Evolutionary conservation across 2,113 vertebrate genomes (phyloP).

Genomic region (Andinoacara biseriatus): DNA sequence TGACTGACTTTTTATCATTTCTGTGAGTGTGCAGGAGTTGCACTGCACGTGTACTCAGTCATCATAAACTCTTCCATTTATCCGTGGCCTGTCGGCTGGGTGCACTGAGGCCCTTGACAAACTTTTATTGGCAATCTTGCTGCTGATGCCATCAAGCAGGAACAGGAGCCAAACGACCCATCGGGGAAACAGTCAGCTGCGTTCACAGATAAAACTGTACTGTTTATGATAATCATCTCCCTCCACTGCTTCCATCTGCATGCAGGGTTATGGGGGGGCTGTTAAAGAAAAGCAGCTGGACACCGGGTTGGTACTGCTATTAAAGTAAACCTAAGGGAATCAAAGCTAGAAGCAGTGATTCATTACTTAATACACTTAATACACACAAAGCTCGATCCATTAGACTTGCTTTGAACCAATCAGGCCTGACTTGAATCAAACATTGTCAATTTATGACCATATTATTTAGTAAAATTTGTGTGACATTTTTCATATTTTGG

Average conservation of each 20-base stretch:
- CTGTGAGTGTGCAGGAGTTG: not conserved
- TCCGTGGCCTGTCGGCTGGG: slow-evolving; percentile 26
- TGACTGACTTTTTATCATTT: not conserved
- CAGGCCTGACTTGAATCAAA: not conserved
- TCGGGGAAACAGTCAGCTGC: slow-evolving; percentile 17
- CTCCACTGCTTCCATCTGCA: slow-evolving; percentile 17
- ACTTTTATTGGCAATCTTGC: slow-evolving; percentile 48
- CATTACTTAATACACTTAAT: slow-evolving; percentile 6
- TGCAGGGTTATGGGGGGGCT: not conserved
- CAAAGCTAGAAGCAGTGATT: not conserved
- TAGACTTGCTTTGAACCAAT: not conserved
- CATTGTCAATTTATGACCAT: not conserved
- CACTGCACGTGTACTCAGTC: not conserved
- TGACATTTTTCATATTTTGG: not conserved
- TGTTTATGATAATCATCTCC: slow-evolving; percentile 48
- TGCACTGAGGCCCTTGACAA: slow-evolving; percentile 28
- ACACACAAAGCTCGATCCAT: not conserved
- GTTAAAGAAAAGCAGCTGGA: not conserved
- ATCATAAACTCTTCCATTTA: slow-evolving; percentile 45
- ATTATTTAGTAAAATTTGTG: not conserved
- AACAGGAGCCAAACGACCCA: slow-evolving; percentile 46
- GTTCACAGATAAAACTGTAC: slow-evolving; percentile 41
- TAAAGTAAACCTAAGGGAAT: slow-evolving; percentile 1
- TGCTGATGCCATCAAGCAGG: slow-evolving; percentile 50
- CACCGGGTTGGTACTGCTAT: not conserved